These are phyloP conservation scores for Neodiprion pinetum DNA, from an alignment of 1,140 invertebrate genomes.

Conservation along the genomic window DNA sequence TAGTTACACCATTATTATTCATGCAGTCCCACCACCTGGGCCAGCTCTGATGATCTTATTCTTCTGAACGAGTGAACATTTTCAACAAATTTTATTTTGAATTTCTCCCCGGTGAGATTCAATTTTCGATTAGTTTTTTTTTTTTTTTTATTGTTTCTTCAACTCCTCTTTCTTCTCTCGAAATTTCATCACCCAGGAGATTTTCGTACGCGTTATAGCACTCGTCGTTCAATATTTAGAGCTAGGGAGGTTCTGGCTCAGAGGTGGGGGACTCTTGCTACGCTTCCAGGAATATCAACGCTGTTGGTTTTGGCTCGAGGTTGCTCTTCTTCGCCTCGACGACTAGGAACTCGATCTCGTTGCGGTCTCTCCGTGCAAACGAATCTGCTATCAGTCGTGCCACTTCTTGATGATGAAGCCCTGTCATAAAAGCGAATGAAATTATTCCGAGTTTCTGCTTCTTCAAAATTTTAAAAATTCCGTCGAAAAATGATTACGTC, in stretches of 20 bases:
- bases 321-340: slow-evolving; percentile 90
- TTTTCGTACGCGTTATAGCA: neutral
- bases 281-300: slow-evolving; percentile 86
- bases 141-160: no score
- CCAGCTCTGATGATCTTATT: neutral
- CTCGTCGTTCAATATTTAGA: slow-evolving; percentile 18
- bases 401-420: slow-evolving; percentile 78
- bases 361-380: slow-evolving; percentile 83
- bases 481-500: neutral
- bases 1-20: neutral
- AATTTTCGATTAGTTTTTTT: no score
- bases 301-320: slow-evolving; percentile 86
- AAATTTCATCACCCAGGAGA: slow-evolving; percentile 1
- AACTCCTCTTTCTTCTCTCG: slow-evolving; percentile 1
- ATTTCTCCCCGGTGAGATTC: no score
- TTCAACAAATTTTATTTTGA: no score
- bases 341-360: slow-evolving; percentile 89
- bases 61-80: no score
- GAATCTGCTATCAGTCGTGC: slow-evolving; percentile 88
- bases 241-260: slow-evolving; percentile 57
- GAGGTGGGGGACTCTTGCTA: slow-evolving; percentile 71
- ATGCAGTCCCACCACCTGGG: no score
- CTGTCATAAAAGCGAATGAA: slow-evolving; percentile 40
- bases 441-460: neutral
- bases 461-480: neutral